These are phyloP conservation scores for Caenorhabditis inopinata DNA, from an alignment of 1,140 invertebrate species.

Conservation along the genomic window DNA sequence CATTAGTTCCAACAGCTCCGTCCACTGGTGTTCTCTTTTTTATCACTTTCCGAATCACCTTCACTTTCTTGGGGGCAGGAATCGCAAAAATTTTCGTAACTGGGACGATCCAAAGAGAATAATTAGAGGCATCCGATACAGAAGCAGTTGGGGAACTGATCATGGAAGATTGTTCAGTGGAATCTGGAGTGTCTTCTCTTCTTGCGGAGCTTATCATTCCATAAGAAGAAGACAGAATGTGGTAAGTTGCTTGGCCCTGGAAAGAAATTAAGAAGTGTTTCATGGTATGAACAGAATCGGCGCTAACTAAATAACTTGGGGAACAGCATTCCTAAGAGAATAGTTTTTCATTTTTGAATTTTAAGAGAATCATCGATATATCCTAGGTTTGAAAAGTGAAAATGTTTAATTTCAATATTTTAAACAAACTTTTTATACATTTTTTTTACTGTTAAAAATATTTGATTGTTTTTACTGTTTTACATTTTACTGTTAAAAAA, in stretches of 20 bases:
- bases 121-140: constrained; percentile 30
- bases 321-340: no score
- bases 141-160: constrained; percentile 40
- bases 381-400: no score
- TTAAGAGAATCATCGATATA: no score
- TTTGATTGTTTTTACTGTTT: no score
- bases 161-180: constrained; percentile 34
- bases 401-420: no score
- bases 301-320: no score
- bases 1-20: constrained; percentile 7
- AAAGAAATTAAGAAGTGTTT: no score
- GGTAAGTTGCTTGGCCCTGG: constrained; percentile 36
- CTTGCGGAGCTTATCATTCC: constrained; percentile 3
- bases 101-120: constrained; percentile 38
- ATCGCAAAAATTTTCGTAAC: constrained; percentile 42
- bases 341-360: no score
- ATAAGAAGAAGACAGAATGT: constrained; percentile 24
- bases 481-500: no score
- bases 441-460: no score
- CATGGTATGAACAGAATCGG: no score
- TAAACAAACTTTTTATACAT: no score
- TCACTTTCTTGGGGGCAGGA: constrained; percentile 39
- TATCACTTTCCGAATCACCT: constrained; percentile 34
- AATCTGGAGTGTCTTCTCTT: constrained; percentile 41
- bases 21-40: constrained; percentile 29